Percentiles rank a stretch among this genome's conserved stretches.
Evolutionary conservation across 2,888 invertebrate genomes (phyloP).

Genomic region (Ganaspis brasiliensis): DNA sequence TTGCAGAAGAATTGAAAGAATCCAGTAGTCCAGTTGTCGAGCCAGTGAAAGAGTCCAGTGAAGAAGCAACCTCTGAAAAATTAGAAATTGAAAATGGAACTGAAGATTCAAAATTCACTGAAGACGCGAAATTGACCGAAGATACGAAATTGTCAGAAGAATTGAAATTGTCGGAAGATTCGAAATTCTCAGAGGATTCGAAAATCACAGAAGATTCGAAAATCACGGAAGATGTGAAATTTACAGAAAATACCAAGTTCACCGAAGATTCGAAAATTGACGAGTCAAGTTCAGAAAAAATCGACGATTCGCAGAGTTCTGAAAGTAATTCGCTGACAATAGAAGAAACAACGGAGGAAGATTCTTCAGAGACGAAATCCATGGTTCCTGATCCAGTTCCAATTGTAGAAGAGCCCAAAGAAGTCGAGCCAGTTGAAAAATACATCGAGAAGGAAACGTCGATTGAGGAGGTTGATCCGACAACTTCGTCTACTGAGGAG

Average conservation of each 20-base stretch:
- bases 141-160: neutral
- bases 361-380: constrained; percentile 65
- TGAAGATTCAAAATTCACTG: neutral
- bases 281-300: constrained; percentile 54
- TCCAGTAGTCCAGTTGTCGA: too few relatives aligned
- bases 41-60: neutral
- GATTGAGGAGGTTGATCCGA: constrained; percentile 22
- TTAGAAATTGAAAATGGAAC: neutral
- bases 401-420: constrained; percentile 50
- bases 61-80: constrained; percentile 11
- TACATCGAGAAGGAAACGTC: neutral
- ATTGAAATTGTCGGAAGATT: constrained; percentile 7
- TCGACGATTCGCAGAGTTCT: neutral
- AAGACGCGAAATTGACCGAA: constrained; percentile 12
- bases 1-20: constrained; percentile 12
- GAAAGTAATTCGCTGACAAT: constrained; percentile 61
- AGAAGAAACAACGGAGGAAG: constrained; percentile 72
- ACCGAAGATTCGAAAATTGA: constrained; percentile 53
- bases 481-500: neutral
- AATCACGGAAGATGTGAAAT: constrained; percentile 1
- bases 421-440: constrained; percentile 37
- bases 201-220: constrained; percentile 41
- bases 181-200: constrained; percentile 37
- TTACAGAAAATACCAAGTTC: constrained; percentile 48
- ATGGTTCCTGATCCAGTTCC: constrained; percentile 73